These are phyloP conservation scores for Mionectes olivaceus DNA, from an alignment of 2,797 vertebrate species.

Conservation along the genomic window DNA sequence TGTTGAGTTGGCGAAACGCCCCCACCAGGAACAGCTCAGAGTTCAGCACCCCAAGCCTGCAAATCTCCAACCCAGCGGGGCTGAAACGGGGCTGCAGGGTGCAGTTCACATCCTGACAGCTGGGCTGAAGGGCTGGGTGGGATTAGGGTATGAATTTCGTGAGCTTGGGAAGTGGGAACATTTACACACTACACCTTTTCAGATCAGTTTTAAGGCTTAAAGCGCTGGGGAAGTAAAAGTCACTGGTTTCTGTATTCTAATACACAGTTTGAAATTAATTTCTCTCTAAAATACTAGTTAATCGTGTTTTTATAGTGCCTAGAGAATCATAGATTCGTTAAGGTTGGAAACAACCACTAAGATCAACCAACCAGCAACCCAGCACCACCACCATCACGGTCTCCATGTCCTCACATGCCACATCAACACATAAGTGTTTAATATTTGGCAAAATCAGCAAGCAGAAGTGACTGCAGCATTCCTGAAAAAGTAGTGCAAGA, in stretches of 20 bases:
- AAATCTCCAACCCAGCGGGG: conserved; percentile 74
- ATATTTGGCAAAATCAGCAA: background rate
- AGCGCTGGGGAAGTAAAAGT: background rate
- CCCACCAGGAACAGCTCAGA: conserved; percentile 72
- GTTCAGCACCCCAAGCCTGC: conserved; percentile 80
- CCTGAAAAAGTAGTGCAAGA: background rate
- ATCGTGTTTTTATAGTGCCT: fast-evolving
- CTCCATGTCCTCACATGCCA: background rate
- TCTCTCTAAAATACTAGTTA: background rate
- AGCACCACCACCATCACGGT: background rate
- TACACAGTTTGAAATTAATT: background rate
- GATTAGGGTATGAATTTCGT: fast-evolving
- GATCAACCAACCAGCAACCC: background rate
- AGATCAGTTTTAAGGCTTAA: background rate
- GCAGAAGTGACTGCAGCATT: background rate
- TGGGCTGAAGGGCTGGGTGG: background rate
- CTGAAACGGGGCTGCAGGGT: background rate
- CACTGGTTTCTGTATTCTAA: background rate
- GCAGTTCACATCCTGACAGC: background rate
- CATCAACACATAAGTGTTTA: background rate
- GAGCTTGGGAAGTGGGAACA: background rate
- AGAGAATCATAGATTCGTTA: background rate
- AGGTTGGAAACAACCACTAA: background rate
- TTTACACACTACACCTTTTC: background rate
- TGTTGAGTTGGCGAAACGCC: conserved; percentile 45